Evolutionary conservation across 2,888 invertebrate species (phyloP).

Genomic region (Peribatodes rhomboidaria): DNA sequence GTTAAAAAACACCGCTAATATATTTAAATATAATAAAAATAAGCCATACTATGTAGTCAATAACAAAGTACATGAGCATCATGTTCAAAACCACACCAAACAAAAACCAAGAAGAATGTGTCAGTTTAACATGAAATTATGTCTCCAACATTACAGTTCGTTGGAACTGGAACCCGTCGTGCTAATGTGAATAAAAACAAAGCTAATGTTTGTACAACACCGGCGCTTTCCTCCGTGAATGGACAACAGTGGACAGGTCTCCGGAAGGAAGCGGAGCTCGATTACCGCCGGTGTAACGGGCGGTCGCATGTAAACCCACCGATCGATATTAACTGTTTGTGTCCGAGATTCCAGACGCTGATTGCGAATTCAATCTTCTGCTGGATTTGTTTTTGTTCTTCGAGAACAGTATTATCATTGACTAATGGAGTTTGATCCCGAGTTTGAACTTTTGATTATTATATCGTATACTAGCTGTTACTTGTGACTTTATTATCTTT

Average conservation of each 20-base stretch:
- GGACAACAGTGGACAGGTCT: slow-evolving; percentile 57
- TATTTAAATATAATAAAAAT: no score
- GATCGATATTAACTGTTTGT: slow-evolving; percentile 65
- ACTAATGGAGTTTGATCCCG: background rate
- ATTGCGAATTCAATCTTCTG: slow-evolving; percentile 46
- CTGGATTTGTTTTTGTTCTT: slow-evolving; percentile 15
- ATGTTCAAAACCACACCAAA: background rate
- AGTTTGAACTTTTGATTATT: no score
- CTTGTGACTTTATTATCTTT: no score
- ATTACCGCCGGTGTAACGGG: slow-evolving; percentile 73
- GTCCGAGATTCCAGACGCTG: slow-evolving; percentile 46
- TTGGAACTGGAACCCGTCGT: slow-evolving; percentile 14
- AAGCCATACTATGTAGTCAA: no score
- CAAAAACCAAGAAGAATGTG: background rate
- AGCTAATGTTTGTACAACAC: slow-evolving; percentile 50
- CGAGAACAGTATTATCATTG: slow-evolving; percentile 22
- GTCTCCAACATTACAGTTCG: slow-evolving; percentile 14
- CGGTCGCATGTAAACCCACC: slow-evolving; percentile 67
- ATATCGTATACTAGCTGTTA: no score
- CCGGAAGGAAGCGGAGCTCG: slow-evolving; percentile 82
- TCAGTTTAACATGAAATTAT: slow-evolving; percentile 9
- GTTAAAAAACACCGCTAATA: no score
- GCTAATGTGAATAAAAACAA: slow-evolving; percentile 44
- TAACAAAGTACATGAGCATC: background rate
- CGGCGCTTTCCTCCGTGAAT: slow-evolving; percentile 58